phyloP scores from a whole-genome alignment of 2,113 vertebrate genomes.

The Brachypteracias leptosomus region DNA sequence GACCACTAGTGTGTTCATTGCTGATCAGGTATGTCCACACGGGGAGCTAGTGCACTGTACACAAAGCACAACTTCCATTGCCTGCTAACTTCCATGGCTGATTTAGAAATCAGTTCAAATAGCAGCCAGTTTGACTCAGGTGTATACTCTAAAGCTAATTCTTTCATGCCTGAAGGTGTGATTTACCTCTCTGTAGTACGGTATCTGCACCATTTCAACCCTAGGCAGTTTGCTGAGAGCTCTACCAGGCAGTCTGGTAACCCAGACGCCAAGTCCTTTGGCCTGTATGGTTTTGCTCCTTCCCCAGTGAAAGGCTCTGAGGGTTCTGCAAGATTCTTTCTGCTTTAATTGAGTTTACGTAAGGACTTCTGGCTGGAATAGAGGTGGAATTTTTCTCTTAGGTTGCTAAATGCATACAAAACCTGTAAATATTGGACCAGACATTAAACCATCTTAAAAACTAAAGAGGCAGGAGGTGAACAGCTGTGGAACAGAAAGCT shows the following conservation, averaged over 20 bases:
- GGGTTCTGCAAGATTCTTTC: background rate
- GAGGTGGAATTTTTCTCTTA: background rate
- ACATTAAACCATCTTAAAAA: background rate
- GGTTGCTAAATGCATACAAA: background rate
- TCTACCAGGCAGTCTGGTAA: background rate
- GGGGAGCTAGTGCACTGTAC: constrained; percentile 60
- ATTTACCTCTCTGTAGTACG: background rate
- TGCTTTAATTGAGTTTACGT: background rate
- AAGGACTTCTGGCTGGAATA: background rate
- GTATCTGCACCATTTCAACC: background rate
- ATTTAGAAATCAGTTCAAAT: background rate
- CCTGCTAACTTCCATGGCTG: background rate
- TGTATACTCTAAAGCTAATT: background rate
- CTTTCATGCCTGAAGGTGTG: background rate
- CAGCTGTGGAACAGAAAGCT: background rate
- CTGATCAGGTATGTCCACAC: constrained; percentile 40
- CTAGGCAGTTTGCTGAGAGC: background rate
- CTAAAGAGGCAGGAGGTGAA: background rate
- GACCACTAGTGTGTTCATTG: background rate
- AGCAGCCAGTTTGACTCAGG: background rate
- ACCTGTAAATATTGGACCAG: background rate
- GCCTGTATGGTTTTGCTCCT: background rate
- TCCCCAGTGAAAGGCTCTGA: background rate
- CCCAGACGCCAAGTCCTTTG: background rate
- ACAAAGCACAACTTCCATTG: background rate